These are phyloP conservation scores for Drosophila subpulchrella DNA, from an alignment of 1,140 invertebrate genomes.

Conservation along the genomic window DNA sequence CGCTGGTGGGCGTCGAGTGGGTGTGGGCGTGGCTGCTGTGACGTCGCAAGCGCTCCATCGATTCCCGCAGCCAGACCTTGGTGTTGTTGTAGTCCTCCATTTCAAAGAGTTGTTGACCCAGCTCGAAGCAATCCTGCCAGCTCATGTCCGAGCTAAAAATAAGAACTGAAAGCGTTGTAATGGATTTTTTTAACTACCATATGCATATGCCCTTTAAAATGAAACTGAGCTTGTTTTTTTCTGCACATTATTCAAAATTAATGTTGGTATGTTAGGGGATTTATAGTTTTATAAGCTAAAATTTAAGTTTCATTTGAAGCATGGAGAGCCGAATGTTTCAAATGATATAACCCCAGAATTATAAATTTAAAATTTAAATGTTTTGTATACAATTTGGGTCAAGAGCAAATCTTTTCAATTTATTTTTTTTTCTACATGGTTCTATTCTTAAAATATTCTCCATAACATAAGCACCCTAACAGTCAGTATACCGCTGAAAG, in stretches of 20 bases:
- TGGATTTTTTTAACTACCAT: constrained; percentile 1
- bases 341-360: neutral
- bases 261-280: neutral
- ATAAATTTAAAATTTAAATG: neutral
- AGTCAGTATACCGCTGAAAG: neutral
- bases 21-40: constrained; percentile 80
- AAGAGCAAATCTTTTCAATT: too few relatives aligned
- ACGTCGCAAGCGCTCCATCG: constrained; percentile 87
- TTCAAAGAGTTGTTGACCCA: constrained; percentile 96
- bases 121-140: constrained; percentile 97
- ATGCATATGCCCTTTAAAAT: constrained; percentile 13
- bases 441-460: too few relatives aligned
- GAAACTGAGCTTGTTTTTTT: neutral
- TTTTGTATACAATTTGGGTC: too few relatives aligned
- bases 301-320: neutral
- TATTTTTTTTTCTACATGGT: too few relatives aligned
- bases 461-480: neutral
- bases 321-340: neutral
- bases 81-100: constrained; percentile 97
- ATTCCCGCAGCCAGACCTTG: constrained; percentile 96
- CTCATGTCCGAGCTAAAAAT: constrained; percentile 86
- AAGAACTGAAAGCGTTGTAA: constrained; percentile 36
- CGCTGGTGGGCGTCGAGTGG: constrained; percentile 51
- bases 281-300: neutral
- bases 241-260: neutral